Evolutionary conservation across 1,140 invertebrate species (phyloP), one percentile per base, ranked within the genome.

Genomic region (Drosophila lacteicornis): DNA sequence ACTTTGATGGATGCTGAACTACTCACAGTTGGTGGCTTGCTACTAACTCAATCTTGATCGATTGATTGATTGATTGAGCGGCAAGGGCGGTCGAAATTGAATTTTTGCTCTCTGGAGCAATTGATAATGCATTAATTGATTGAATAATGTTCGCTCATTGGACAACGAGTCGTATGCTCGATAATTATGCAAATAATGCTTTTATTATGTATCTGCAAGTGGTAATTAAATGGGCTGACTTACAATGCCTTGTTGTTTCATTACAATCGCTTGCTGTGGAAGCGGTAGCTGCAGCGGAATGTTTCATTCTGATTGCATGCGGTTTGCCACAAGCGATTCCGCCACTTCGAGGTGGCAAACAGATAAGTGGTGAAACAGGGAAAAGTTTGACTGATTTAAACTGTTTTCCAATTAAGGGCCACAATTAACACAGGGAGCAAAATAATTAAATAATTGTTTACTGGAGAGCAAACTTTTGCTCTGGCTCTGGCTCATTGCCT

Each of bases 1-100:
- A 79, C 75, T 79, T 79, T 82, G 80, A 82, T 82, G 79, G 80
- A 82, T 82, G 71, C 45, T 40, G 22, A 63, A 42, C 57, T 49
- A 63, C 33, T 62, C 47, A 19, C 60, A 47, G 53, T 59, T 30
- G 25, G 25, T 19, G 51, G 61, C 45, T 46, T 43, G 46, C 36
- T 62, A 51, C 33, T 68, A 83, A 75, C 81, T 69, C 63, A 55
- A 79, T 59, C 63, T 65, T 79, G 80, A 82, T 66, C 62, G 80
- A 82, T 79, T 62, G 60, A 75, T 51, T 75, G 51, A 53, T 58
- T 51, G 53, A 76, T 67, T 56, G 50, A 47, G 30, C 36, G 30
- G 33, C 13, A 45, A 30, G 45, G 27, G 22, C 36, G 6, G 6
- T 3, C 38, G n/a, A 49, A 73, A 74, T 73, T 73, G 70, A 59